A percentile compares a stretch with the other conserved stretches of the same genome.
These are phyloP conservation scores for Tragelaphus imberbis DNA, from an alignment of 2,113 vertebrate species.

Conservation along the genomic window DNA sequence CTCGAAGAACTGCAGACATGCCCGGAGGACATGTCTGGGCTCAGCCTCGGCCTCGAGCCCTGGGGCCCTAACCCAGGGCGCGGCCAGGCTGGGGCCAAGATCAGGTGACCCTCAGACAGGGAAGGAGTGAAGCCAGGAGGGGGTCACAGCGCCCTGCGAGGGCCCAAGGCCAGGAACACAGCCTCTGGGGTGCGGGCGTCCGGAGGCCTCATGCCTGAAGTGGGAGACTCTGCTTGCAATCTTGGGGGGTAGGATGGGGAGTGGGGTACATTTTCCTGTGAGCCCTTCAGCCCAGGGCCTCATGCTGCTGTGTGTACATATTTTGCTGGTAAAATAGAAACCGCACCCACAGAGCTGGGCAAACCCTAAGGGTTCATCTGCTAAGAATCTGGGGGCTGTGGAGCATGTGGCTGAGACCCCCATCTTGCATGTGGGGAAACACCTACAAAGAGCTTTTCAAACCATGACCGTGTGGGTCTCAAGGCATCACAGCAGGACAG, in stretches of 20 bases:
- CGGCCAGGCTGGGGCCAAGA: neutral
- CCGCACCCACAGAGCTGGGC: neutral
- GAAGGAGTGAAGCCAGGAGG: rapidly evolving
- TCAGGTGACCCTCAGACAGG: neutral
- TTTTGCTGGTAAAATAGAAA: neutral
- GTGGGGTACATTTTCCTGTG: neutral
- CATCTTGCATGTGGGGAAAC: neutral
- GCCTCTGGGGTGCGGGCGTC: rapidly evolving
- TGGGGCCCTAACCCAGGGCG: too few species aligned
- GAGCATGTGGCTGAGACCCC: neutral
- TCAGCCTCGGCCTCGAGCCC: neutral
- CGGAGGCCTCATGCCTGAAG: neutral
- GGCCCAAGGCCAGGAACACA: neutral
- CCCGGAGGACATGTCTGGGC: neutral
- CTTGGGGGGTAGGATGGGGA: rapidly evolving
- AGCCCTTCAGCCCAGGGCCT: neutral
- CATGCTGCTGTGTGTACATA: neutral
- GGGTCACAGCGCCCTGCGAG: rapidly evolving
- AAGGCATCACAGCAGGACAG: neutral
- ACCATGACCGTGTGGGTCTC: rapidly evolving
- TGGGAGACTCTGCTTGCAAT: neutral
- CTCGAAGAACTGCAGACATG: slow-evolving; percentile 84
- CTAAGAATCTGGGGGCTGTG: neutral
- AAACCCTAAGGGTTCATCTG: neutral
- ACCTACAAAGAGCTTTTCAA: neutral